Evolutionary conservation across 2,797 vertebrate genomes (phyloP), one percentile per base, ranked within the genome.

Genomic region (Pachyuromys duprasi): DNA sequence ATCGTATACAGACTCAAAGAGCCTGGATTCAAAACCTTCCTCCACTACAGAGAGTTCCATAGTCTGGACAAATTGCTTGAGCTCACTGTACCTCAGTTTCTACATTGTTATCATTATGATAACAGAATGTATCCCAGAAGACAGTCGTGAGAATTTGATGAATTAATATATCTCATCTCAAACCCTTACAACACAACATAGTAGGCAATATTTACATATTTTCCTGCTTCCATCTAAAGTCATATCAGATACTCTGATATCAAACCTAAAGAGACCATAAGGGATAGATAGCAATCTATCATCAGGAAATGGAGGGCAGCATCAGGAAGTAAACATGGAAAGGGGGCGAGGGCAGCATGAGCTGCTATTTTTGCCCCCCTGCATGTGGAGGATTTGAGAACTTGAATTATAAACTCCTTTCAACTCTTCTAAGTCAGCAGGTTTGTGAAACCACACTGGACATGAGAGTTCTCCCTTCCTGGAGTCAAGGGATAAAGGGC

Each of bases 201-300:
- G 39, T 39, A 80, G 75, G 31, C 5, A 83, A 62, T 76, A 36
- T 62, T 69, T 60, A 82, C 91, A 65, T 75, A 82, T 28, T 45
- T 42, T 8, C 31, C 80, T 70, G 63, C 57, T 92, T 60, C 69
- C 26, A 55, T 86, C 28, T 49, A 79, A 92, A 90, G 45, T 80
- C 33, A 24, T 31, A 33, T 69, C 14, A 5, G 17, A 79, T 33
- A 88, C 57, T 72, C n/a, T 53, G 9, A 17, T 24, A 82, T 24
- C 42, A 33, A 88, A 53, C 39, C 55, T 69, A 5, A 55, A 9
- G 60, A 75, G 91, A 70, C 39, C 76, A 39, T 28, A 45, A 55
- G 33, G 60, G 9, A 2, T 63, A 36, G 55, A 13, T 22, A 49
- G 55, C 65, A 69, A 69, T 18, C 60, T 49, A 24, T 67, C 39